phyloP scores from a whole-genome alignment of 37 sponge, comb jelly and placozoan genomes.

The Petrosia ficiformis region DNA sequence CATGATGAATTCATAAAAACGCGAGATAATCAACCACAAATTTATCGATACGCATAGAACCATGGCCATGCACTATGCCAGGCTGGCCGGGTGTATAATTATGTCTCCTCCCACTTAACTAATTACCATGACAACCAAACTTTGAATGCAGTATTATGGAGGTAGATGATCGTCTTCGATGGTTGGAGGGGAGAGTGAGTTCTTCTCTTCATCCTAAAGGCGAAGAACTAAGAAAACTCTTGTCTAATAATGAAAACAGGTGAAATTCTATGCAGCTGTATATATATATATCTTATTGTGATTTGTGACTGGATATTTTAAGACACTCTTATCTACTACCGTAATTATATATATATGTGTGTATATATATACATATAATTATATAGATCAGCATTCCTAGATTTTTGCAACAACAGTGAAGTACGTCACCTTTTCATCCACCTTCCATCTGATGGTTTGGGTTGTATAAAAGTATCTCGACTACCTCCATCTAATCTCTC shows the following conservation, averaged over 20 bases:
- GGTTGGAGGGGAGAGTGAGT: conserved; percentile 79
- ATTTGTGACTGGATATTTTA: not conserved
- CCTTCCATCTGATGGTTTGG: conserved; percentile 11
- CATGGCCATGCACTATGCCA: not conserved
- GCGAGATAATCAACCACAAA: too few species aligned
- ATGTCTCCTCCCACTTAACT: not conserved
- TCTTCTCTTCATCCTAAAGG: conserved; percentile 76
- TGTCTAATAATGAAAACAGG: conserved; percentile 56
- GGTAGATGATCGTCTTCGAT: conserved; percentile 83
- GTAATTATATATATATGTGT: conserved; percentile 5
- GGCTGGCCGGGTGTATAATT: too few species aligned
- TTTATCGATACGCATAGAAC: not conserved
- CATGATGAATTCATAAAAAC: too few species aligned
- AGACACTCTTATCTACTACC: not conserved
- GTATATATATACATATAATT: too few species aligned
- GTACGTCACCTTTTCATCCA: conserved; percentile 56
- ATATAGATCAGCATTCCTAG: conserved; percentile 63
- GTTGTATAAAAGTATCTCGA: conserved; percentile 26
- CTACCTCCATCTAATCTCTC: conserved; percentile 26
- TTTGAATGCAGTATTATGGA: conserved; percentile 46
- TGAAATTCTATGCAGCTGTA: not conserved
- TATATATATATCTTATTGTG: not conserved
- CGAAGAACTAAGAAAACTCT: conserved; percentile 58
- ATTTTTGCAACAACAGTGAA: conserved; percentile 85
- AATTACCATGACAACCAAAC: not conserved